Evolutionary conservation across 2,888 invertebrate genomes (phyloP).

Genomic region (Caradrina clavipalpis): DNA sequence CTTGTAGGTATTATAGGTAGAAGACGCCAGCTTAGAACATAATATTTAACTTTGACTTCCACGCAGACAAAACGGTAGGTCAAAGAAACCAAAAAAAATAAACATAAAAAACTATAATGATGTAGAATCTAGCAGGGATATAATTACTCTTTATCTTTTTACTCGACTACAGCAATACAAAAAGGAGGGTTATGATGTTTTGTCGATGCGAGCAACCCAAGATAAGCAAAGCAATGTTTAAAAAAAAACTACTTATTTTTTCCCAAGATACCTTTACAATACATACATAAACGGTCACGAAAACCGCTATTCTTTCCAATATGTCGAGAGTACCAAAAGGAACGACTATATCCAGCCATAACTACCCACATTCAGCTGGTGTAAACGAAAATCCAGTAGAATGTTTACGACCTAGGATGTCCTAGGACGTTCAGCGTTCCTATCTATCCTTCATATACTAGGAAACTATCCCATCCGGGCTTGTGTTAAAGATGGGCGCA

Average conservation of each 20-base stretch:
- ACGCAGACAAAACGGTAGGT: too few relatives aligned
- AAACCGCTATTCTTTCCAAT: not conserved
- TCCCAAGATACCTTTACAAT: not conserved
- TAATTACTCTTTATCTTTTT: not conserved
- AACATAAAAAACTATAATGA: too few relatives aligned
- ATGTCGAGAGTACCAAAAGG: constrained; percentile 7
- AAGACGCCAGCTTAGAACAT: too few relatives aligned
- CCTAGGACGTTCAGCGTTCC: constrained; percentile 27
- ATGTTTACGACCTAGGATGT: constrained; percentile 51
- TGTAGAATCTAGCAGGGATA: too few relatives aligned
- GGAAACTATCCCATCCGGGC: constrained; percentile 25
- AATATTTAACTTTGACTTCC: too few relatives aligned
- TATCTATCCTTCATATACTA: constrained; percentile 42
- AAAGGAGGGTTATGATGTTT: not conserved
- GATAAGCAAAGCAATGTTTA: too few relatives aligned
- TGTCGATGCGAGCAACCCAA: too few relatives aligned
- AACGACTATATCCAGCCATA: constrained; percentile 17
- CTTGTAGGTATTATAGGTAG: too few relatives aligned
- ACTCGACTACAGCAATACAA: too few relatives aligned
- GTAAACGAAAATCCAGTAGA: constrained; percentile 47
- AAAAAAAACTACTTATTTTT: not conserved
- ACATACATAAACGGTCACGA: not conserved
- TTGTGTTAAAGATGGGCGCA: not conserved
- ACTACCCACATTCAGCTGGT: constrained; percentile 10
- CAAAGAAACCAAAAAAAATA: too few relatives aligned